Evolutionary conservation across 2,888 invertebrate species (phyloP).

Genomic region (Sphecodes monilicornis): DNA sequence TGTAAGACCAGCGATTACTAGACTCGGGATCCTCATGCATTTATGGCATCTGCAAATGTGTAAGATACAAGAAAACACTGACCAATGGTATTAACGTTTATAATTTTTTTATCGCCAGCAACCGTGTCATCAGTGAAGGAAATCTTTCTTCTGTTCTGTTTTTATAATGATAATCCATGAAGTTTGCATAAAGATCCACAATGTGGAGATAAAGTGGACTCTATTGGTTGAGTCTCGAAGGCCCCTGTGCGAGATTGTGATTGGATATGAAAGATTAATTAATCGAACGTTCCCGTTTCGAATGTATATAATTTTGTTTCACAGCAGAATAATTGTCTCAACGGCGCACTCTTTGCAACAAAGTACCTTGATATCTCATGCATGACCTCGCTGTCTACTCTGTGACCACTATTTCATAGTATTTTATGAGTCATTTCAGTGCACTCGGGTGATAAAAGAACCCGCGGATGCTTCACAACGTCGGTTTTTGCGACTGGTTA

Average conservation of each 20-base stretch:
- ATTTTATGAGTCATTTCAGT: conserved; percentile 36
- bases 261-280: background rate
- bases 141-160: background rate
- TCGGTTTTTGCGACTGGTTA: background rate
- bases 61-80: too few species aligned
- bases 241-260: background rate
- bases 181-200: background rate
- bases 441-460: conserved; percentile 2
- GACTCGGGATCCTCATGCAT: too few species aligned
- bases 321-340: conserved; percentile 22
- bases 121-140: too few species aligned
- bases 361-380: conserved; percentile 29
- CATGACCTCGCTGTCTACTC: conserved; percentile 36
- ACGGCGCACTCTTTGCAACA: conserved; percentile 25
- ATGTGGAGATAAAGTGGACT: background rate
- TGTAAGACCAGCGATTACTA: too few species aligned
- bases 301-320: background rate
- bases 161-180: background rate
- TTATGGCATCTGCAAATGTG: too few species aligned
- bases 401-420: conserved; percentile 7
- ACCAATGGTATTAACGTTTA: too few species aligned
- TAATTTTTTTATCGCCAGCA: too few species aligned
- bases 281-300: background rate
- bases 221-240: background rate
- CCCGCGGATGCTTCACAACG: conserved; percentile 5